Percentiles rank a stretch among this genome's conserved stretches.
phyloP scores from a whole-genome alignment of 2,113 vertebrate genomes.

The Irena cyanogastra region DNA sequence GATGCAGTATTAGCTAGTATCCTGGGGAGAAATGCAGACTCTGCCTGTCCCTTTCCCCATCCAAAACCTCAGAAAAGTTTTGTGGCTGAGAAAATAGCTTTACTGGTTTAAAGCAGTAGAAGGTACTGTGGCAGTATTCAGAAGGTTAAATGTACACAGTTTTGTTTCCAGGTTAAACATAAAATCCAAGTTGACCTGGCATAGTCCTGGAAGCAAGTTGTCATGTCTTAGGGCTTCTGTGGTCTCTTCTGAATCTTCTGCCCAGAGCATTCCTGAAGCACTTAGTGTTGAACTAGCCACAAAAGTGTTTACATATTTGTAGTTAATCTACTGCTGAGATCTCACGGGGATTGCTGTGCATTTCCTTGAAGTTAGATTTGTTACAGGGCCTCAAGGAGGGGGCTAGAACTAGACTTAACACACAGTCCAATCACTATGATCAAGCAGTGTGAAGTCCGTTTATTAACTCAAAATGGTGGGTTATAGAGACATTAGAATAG shows the following conservation, averaged over 20 bases:
- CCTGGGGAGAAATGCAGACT: neutral
- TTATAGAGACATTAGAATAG: too few relatives aligned
- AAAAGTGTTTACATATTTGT: neutral
- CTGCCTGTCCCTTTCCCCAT: neutral
- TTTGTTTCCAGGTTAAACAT: neutral
- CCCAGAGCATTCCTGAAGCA: neutral
- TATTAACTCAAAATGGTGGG: too few relatives aligned
- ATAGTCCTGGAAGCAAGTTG: neutral
- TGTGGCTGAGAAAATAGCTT: neutral
- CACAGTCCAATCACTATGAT: too few relatives aligned
- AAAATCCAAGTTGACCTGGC: neutral
- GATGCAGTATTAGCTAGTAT: fast-evolving
- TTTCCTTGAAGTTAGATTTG: too few relatives aligned
- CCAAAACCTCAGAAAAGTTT: neutral
- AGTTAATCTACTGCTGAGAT: neutral
- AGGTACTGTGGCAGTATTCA: neutral
- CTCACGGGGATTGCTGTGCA: neutral
- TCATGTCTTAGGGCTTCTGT: fast-evolving
- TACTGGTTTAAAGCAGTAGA: neutral
- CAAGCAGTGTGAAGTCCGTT: too few relatives aligned
- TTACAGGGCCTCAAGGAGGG: too few relatives aligned
- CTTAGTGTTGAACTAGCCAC: neutral
- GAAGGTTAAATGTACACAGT: neutral
- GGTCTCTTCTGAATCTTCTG: neutral
- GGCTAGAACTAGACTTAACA: too few relatives aligned